Evolutionary conservation across 2,888 invertebrate species (phyloP).

Genomic region (Plebejus melissa): DNA sequence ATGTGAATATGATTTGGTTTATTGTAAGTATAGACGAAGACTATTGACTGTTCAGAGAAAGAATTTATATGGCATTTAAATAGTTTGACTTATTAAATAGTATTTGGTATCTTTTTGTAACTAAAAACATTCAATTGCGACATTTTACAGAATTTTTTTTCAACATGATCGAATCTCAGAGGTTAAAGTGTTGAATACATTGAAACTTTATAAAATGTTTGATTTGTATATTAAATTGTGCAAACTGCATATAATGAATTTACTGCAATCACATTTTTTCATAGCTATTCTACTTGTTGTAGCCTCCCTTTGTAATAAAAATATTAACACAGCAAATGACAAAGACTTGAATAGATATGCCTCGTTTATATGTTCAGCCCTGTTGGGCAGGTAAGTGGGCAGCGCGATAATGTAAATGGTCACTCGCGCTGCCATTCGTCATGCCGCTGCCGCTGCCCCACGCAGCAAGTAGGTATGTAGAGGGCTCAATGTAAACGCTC

Average conservation of each 20-base stretch:
- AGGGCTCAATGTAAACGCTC: too few species aligned
- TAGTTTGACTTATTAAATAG: constrained; percentile 13
- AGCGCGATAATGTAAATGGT: too few species aligned
- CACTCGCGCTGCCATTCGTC: too few species aligned
- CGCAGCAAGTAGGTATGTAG: too few species aligned
- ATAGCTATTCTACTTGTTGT: neutral
- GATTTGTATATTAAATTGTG: neutral
- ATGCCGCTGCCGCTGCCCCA: too few species aligned
- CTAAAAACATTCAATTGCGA: neutral
- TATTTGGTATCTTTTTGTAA: neutral
- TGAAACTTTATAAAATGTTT: neutral
- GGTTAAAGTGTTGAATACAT: neutral
- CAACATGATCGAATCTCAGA: neutral
- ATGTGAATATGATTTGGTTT: constrained; percentile 22
- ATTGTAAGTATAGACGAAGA: constrained; percentile 19
- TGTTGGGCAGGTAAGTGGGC: too few species aligned
- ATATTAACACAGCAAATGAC: neutral
- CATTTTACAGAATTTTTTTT: neutral
- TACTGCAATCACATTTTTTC: neutral
- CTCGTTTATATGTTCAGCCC: too few species aligned
- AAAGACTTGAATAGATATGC: too few species aligned
- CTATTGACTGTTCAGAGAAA: constrained; percentile 7
- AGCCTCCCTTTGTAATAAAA: neutral
- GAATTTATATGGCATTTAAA: constrained; percentile 16
- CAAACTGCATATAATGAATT: neutral